Evolutionary conservation across 2,888 invertebrate genomes (phyloP).

Genomic region (Synergus japonicus): DNA sequence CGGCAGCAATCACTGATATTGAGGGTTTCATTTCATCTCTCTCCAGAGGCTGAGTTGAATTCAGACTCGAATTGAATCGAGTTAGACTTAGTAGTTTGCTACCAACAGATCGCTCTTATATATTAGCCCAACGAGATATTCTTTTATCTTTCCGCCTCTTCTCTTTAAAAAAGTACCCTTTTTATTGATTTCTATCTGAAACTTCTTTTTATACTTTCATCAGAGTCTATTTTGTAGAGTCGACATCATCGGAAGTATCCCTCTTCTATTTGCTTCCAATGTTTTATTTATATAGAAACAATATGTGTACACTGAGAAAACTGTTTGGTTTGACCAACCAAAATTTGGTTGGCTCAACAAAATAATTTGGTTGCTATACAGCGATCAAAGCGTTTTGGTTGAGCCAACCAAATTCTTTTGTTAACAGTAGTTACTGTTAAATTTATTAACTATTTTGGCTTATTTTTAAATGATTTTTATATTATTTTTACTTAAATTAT

Average conservation of each 20-base stretch:
- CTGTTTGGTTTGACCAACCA: too few species aligned
- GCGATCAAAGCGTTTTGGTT: too few species aligned
- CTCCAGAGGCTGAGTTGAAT: constrained; percentile 55
- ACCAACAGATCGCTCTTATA: constrained; percentile 37
- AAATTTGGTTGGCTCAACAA: too few species aligned
- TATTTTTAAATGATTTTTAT: too few species aligned
- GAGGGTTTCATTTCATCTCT: constrained; percentile 77
- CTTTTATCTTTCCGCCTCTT: constrained; percentile 19
- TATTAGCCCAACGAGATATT: constrained; percentile 36
- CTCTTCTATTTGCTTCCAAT: neutral
- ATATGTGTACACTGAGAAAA: too few species aligned
- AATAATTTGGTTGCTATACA: too few species aligned
- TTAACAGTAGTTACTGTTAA: too few species aligned
- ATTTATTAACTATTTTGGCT: too few species aligned
- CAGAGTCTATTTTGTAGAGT: neutral
- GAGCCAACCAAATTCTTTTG: too few species aligned
- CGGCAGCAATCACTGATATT: constrained; percentile 77
- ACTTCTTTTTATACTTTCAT: neutral
- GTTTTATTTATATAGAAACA: neutral
- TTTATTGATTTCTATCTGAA: neutral
- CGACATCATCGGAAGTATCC: neutral
- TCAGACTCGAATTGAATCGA: constrained; percentile 38
- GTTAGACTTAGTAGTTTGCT: constrained; percentile 38
- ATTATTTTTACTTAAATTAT: too few species aligned
- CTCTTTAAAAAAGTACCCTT: constrained; percentile 2